These are phyloP conservation scores for Turritopsis rubra DNA, from an alignment of 30 jellyfish, hydroid and myxozoan species.

Conservation along the genomic window DNA sequence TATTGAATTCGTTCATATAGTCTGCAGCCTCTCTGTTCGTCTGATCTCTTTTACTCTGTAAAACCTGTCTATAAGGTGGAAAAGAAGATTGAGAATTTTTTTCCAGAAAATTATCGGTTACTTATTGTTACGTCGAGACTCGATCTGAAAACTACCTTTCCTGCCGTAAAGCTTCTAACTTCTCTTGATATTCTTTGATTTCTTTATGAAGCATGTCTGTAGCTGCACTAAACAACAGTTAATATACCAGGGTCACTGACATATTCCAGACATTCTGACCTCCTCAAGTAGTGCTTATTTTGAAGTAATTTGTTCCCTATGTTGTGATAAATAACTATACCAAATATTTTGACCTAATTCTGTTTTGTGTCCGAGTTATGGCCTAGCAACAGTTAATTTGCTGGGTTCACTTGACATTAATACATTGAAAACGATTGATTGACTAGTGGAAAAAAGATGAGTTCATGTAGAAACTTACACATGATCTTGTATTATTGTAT, in stretches of 20 bases:
- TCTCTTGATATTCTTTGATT: slow-evolving; percentile 41
- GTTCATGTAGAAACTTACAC: slow-evolving; percentile 35
- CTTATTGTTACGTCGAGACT: neutral
- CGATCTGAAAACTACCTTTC: slow-evolving; percentile 49
- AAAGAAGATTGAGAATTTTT: neutral
- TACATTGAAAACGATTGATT: too few species aligned
- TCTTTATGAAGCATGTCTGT: slow-evolving; percentile 62
- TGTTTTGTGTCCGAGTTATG: too few species aligned
- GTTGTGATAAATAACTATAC: too few species aligned
- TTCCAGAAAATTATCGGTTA: neutral
- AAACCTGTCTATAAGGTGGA: neutral
- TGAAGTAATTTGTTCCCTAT: too few species aligned
- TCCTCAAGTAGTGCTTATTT: too few species aligned
- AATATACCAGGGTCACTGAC: too few species aligned
- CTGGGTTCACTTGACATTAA: too few species aligned
- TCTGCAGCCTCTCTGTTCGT: slow-evolving; percentile 48
- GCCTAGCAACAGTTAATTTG: too few species aligned
- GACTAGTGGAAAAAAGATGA: too few species aligned
- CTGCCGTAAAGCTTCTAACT: slow-evolving; percentile 57
- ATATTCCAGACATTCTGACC: too few species aligned
- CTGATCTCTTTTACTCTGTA: slow-evolving; percentile 65
- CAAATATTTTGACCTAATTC: too few species aligned
- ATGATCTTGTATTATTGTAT: slow-evolving; percentile 56
- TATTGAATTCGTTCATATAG: slow-evolving; percentile 50
- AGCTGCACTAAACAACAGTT: slow-evolving; percentile 44